Evolutionary conservation across 2,888 invertebrate genomes (phyloP).

Genomic region (Meiosimyza platycephala): DNA sequence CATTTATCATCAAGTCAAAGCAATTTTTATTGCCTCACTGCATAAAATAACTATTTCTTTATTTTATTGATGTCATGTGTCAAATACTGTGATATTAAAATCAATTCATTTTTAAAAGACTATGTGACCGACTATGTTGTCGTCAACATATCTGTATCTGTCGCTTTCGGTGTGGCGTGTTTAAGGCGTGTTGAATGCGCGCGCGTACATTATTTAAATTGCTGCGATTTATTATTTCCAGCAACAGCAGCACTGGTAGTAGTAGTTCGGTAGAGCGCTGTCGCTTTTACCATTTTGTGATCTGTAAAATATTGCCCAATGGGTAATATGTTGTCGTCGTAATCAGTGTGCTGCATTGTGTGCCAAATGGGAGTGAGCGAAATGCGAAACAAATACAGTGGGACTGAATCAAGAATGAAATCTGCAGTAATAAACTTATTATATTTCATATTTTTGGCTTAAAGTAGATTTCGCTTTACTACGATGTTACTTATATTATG

Average conservation of each 20-base stretch:
- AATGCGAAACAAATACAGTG: neutral
- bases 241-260: slow-evolving; percentile 9
- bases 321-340: slow-evolving; percentile 34
- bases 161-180: slow-evolving; percentile 14
- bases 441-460: too few relatives aligned
- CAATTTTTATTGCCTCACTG: too few relatives aligned
- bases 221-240: slow-evolving; percentile 29
- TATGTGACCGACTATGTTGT: neutral
- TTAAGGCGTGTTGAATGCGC: slow-evolving; percentile 34
- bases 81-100: slow-evolving; percentile 27
- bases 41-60: slow-evolving; percentile 22
- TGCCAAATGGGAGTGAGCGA: slow-evolving; percentile 2
- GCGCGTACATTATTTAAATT: slow-evolving; percentile 36
- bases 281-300: neutral
- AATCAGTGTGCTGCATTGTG: slow-evolving; percentile 12
- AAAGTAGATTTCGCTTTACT: too few relatives aligned
- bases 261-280: neutral
- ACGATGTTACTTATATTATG: too few relatives aligned
- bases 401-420: neutral
- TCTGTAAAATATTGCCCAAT: slow-evolving; percentile 39
- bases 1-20: too few relatives aligned
- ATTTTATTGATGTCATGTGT: slow-evolving; percentile 33
- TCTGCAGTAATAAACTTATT: too few relatives aligned
- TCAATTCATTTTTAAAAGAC: slow-evolving; percentile 31
- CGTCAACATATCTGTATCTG: neutral